phyloP scores from a whole-genome alignment of 2,797 vertebrate genomes.

The Lutra lutra region DNA sequence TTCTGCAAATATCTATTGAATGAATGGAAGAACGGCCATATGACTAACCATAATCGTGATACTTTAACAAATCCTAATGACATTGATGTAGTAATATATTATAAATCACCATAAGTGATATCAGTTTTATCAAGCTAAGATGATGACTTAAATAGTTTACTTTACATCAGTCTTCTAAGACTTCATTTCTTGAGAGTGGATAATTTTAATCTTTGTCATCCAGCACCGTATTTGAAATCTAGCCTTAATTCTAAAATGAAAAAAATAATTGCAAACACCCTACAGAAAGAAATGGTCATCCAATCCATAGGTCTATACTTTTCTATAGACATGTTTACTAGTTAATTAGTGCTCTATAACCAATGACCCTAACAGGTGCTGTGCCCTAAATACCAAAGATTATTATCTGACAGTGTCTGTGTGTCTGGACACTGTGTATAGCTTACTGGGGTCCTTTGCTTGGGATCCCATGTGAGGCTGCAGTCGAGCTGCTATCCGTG shows the following conservation, averaged over 20 bases:
- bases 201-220: not conserved
- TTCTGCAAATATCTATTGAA: not conserved
- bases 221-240: not conserved
- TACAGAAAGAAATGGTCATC: not conserved
- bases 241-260: slow-evolving; percentile 8
- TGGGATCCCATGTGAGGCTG: not conserved
- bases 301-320: not conserved
- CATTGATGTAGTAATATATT: not conserved
- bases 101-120: not conserved
- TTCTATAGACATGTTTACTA: not conserved
- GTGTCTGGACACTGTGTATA: not conserved
- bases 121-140: not conserved
- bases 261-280: not conserved
- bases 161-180: not conserved
- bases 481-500: not conserved
- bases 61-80: not conserved
- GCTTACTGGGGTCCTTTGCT: fast-evolving
- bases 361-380: not conserved
- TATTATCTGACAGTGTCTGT: fast-evolving
- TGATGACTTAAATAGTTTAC: not conserved
- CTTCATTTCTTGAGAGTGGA: not conserved
- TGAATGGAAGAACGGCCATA: not conserved
- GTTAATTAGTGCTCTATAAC: not conserved
- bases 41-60: not conserved
- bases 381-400: fast-evolving